A percentile compares a stretch with the other conserved stretches of the same genome.
Conservation (phyloP, 2,888 invertebrate genomes). For the Meandrusa payeni region DNA sequence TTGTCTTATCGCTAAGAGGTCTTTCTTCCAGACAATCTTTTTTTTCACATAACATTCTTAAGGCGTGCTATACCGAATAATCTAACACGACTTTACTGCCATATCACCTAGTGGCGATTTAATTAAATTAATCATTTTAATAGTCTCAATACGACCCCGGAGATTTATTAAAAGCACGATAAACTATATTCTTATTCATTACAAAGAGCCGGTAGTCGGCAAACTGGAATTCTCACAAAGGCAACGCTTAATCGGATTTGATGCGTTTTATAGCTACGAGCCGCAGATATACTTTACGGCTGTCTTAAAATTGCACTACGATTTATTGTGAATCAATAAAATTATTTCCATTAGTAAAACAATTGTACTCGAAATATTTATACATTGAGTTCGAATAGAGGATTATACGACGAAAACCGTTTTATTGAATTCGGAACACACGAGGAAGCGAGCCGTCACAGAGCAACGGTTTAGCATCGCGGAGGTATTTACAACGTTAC, state of each 20-base stretch:
- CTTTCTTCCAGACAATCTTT: no score
- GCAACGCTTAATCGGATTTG: conserved; percentile 62
- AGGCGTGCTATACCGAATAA: conserved; percentile 10
- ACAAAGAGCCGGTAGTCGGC: conserved; percentile 46
- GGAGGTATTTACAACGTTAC: no score
- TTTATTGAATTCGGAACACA: no score
- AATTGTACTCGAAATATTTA: background rate
- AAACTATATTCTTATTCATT: conserved; percentile 50
- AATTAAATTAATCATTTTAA: conserved; percentile 66
- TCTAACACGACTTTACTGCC: conserved; percentile 43
- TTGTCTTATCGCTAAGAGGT: no score
- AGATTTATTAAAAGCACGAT: conserved; percentile 61
- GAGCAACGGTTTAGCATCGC: no score
- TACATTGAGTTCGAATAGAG: background rate
- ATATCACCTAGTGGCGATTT: conserved; percentile 60
- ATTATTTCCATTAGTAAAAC: conserved; percentile 15
- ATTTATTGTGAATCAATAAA: conserved; percentile 18
- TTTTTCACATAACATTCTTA: no score
- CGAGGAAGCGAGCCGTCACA: no score
- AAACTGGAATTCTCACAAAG: conserved; percentile 56
- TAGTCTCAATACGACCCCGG: conserved; percentile 42
- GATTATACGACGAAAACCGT: background rate
- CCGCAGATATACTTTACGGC: conserved; percentile 56
- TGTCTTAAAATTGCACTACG: conserved; percentile 36
- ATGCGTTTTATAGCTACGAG: conserved; percentile 64